phyloP scores from a whole-genome alignment of 2,113 vertebrate genomes.

The Mustela lutreola region DNA sequence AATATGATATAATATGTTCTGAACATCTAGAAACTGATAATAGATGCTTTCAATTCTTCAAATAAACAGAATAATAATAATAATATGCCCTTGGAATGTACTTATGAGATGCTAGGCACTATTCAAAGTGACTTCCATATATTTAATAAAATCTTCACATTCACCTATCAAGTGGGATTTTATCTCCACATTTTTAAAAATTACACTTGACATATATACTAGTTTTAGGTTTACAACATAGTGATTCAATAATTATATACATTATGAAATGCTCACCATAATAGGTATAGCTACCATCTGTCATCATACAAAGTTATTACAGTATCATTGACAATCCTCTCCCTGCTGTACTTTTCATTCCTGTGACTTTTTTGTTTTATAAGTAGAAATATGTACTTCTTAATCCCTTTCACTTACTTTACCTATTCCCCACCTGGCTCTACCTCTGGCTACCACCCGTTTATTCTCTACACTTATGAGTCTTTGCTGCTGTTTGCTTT shows the following conservation, averaged over 20 bases:
- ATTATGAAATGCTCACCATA: neutral
- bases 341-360: neutral
- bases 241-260: neutral
- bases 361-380: neutral
- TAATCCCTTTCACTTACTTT: neutral
- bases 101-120: neutral
- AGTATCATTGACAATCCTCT: neutral
- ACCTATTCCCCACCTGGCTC: neutral
- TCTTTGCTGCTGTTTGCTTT: neutral
- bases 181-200: neutral
- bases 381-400: neutral
- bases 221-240: neutral
- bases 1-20: slow-evolving; percentile 7
- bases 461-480: neutral
- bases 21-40: slow-evolving; percentile 12
- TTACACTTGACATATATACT: neutral
- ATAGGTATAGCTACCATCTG: neutral
- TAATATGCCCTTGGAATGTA: neutral
- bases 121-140: neutral
- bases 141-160: slow-evolving; percentile 23
- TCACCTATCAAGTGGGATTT: neutral
- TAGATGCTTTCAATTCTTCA: neutral
- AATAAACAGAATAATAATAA: neutral
- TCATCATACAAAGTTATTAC: neutral
- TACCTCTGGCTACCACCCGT: neutral